These are phyloP conservation scores for Salvelinus sp. DNA, from an alignment of 2,113 vertebrate genomes.

Conservation along the genomic window DNA sequence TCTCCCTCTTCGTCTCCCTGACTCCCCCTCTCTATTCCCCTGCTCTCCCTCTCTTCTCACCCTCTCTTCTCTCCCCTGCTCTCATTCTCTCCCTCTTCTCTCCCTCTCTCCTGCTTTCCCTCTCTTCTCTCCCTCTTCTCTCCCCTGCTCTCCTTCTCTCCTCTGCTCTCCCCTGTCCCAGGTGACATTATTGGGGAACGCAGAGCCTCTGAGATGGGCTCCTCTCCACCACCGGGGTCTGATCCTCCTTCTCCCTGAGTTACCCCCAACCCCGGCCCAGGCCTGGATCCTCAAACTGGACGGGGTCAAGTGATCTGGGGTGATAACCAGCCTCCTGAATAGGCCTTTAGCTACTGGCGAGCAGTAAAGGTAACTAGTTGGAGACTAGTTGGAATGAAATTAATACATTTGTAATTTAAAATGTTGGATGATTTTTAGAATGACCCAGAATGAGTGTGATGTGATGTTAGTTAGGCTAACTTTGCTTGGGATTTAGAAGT, in stretches of 20 bases:
- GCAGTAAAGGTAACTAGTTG: not conserved
- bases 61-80: no score
- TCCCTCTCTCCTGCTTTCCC: no score
- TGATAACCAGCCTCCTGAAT: no score
- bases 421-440: not conserved
- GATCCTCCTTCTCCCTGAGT: constrained; percentile 71
- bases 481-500: not conserved
- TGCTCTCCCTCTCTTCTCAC: no score
- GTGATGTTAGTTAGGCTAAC: not conserved
- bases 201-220: constrained; percentile 76
- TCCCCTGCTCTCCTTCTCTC: not conserved
- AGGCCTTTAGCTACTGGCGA: no score
- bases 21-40: no score
- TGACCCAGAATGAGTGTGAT: not conserved
- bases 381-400: not conserved
- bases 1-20: no score
- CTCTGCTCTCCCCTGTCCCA: constrained; percentile 38
- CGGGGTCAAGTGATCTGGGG: constrained; percentile 56
- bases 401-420: not conserved
- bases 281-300: constrained; percentile 84
- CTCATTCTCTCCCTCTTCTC: no score
- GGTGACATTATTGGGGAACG: constrained; percentile 81
- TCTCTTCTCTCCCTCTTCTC: no score
- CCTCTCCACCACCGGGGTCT: constrained; percentile 61
- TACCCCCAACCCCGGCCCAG: constrained; percentile 50